A percentile compares a stretch with the other conserved stretches of the same genome.
These are phyloP conservation scores for Champsocephalus gunnari DNA, from an alignment of 2,797 vertebrate species.

Conservation along the genomic window DNA sequence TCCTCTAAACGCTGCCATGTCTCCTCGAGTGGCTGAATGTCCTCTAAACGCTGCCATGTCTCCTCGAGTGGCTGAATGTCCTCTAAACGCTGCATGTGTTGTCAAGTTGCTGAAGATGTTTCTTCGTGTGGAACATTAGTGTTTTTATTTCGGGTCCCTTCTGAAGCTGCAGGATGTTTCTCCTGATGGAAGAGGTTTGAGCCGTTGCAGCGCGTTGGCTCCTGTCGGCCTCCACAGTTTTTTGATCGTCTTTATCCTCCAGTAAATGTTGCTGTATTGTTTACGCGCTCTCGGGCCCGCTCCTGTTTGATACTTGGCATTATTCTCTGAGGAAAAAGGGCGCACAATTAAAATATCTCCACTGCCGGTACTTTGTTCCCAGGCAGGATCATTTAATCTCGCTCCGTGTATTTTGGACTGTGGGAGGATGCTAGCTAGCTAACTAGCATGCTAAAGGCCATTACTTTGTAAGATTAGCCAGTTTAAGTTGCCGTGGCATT, in stretches of 20 bases:
- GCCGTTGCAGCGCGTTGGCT: too few species aligned
- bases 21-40: too few species aligned
- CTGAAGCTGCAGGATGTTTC: too few species aligned
- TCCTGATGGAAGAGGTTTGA: too few species aligned
- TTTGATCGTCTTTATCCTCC: constrained; percentile 19
- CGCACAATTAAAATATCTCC: neutral
- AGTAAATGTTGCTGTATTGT: constrained; percentile 41
- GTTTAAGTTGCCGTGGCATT: constrained; percentile 59
- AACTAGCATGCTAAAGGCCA: constrained; percentile 21
- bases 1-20: too few species aligned
- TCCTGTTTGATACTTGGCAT: neutral
- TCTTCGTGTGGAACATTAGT: too few species aligned
- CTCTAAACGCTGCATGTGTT: too few species aligned
- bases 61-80: too few species aligned
- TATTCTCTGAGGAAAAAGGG: neutral
- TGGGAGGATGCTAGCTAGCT: constrained; percentile 24
- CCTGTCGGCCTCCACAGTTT: neutral
- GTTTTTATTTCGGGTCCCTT: too few species aligned
- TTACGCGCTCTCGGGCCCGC: constrained; percentile 4
- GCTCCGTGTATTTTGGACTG: constrained; percentile 52
- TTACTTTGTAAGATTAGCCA: constrained; percentile 49
- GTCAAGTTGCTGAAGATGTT: too few species aligned
- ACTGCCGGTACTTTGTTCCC: neutral
- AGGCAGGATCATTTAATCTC: neutral
- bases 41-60: too few species aligned